Evolutionary conservation across 2,797 vertebrate species (phyloP), one percentile per base, ranked within the genome.

Genomic region (Carcharodon carcharias): DNA sequence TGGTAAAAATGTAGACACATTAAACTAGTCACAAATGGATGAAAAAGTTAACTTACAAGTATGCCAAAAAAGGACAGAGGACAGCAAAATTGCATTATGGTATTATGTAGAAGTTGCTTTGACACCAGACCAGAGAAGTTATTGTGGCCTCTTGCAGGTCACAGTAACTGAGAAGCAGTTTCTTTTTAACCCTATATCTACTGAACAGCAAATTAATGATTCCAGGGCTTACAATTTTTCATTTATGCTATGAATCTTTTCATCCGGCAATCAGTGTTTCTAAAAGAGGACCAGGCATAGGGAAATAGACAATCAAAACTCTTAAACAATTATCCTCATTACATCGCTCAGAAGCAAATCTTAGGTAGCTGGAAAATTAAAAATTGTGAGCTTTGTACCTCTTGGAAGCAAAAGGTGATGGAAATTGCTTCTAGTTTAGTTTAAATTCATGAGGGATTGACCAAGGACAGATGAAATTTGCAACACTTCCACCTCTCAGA

Each of bases 1-100:
- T 56, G 69, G 94, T 95, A 77, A 95, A 95, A 58, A n/a, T 77
- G 94, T 69, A 95, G 69, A 21, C 94, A 71, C 14, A 56, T 73
- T 67, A 77, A 95, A 73, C 69, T 45, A 95, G 94, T 56, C 94
- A n/a, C 61, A 67, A 93, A 45, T 95, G 31, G 18, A 95, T 16
- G 67, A 35, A 95, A 95, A 73, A 56, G 31, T 77, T 95, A 95
- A 67, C 54, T 95, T 73, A 6, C 56, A 73, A 95, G 0, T 95
- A 54, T 4, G 69, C 73, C 50, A 58, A 77, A 95, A 73, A 95
- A 95, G 71, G 31, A 18, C 67, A 56, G 61, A n/a, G 91, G 58
- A 85, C 61, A 65, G 61, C n/a, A 26, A 67, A 93, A 23, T 63
- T 67, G 61, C 91, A 93, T 45, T 11, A 26, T 93, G 18, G 61